Conservation (phyloP, 2,888 invertebrate species). For the Heliconius charithonia region DNA sequence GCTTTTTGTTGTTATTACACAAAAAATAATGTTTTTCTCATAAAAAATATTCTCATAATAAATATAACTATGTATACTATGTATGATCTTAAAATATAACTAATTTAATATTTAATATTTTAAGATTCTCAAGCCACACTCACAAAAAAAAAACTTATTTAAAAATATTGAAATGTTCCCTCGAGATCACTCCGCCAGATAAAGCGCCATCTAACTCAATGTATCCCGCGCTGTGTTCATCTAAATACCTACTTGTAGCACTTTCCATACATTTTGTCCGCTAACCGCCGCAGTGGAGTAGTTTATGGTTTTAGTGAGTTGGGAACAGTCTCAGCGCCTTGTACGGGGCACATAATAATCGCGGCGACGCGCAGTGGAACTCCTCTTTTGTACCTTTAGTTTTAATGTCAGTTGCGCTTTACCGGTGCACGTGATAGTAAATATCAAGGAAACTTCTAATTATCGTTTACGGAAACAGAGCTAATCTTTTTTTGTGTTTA, state of each 20-base stretch:
- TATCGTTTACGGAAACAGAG: background rate
- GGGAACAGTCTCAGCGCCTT: constrained; percentile 30
- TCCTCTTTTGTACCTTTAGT: background rate
- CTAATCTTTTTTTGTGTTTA: no score
- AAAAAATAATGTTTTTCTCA: no score
- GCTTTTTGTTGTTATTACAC: no score
- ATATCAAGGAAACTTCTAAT: background rate
- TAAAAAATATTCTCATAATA: no score
- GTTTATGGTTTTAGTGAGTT: constrained; percentile 28
- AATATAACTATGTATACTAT: no score
- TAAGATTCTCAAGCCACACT: background rate
- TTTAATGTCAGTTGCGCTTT: background rate
- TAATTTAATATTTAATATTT: background rate
- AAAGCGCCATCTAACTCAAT: background rate
- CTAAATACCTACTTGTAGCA: background rate
- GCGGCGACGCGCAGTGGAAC: background rate
- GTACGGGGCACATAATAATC: constrained; percentile 41
- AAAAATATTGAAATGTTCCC: background rate
- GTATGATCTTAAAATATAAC: no score
- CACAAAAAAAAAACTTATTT: background rate
- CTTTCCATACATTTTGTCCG: constrained; percentile 23
- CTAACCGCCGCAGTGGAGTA: constrained; percentile 4
- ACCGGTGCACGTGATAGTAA: background rate
- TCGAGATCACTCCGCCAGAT: background rate
- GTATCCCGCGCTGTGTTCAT: constrained; percentile 3